phyloP scores from a whole-genome alignment of 35 echinoderm and acorn worm genomes.

The Lytechinus variegatus region DNA sequence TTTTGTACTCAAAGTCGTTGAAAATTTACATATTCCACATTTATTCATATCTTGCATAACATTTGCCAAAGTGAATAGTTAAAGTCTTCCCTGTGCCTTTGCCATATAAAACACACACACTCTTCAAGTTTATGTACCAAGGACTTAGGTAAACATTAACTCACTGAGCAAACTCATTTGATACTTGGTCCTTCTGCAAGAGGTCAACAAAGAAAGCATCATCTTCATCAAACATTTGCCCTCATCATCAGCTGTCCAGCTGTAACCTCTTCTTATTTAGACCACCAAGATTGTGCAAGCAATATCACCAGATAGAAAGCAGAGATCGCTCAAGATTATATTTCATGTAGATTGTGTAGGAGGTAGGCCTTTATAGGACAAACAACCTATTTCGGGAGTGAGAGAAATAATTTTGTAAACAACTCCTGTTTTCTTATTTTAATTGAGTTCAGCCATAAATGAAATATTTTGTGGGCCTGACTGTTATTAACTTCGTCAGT shows the following conservation, averaged over 20 bases:
- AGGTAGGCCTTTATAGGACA: neutral
- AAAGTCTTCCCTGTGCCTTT: too few relatives aligned
- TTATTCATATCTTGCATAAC: too few relatives aligned
- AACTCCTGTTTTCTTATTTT: neutral
- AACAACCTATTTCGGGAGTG: neutral
- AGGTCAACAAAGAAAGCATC: neutral
- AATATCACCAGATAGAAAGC: neutral
- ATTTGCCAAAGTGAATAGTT: too few relatives aligned
- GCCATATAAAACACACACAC: neutral
- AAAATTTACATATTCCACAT: too few relatives aligned
- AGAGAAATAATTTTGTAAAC: neutral
- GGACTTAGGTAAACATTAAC: conserved; percentile 35
- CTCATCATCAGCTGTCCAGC: neutral
- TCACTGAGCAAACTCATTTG: neutral
- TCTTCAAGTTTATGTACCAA: conserved; percentile 22
- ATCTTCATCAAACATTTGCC: neutral
- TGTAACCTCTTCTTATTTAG: neutral
- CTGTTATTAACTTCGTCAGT: too few relatives aligned
- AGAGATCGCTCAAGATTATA: neutral
- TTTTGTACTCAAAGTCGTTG: too few relatives aligned
- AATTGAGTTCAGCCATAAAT: too few relatives aligned
- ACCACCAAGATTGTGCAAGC: neutral
- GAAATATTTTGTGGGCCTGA: too few relatives aligned
- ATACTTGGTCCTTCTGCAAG: neutral
- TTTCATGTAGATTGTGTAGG: neutral